These are phyloP conservation scores for Penaeus chinensis DNA, from an alignment of 1,140 invertebrate genomes.

Conservation along the genomic window DNA sequence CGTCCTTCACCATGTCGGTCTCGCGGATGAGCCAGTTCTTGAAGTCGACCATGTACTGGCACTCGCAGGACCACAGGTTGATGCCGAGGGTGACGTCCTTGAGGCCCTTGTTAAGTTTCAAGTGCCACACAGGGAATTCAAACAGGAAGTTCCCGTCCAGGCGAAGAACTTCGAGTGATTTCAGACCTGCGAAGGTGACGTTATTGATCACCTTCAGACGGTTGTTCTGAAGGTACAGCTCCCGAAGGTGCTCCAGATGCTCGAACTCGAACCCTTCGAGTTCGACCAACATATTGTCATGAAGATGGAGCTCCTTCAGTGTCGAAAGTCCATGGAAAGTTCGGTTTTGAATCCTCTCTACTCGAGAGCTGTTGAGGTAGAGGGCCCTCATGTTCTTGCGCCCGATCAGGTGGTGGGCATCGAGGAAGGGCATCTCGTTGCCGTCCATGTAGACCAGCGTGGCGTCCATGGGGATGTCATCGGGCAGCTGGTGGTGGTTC, in stretches of 20 bases:
- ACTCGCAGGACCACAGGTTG: slow-evolving; percentile 91
- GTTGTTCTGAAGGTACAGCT: slow-evolving; percentile 91
- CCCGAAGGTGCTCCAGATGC: slow-evolving; percentile 81
- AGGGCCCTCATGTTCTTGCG: slow-evolving; percentile 88
- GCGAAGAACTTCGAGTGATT: slow-evolving; percentile 82
- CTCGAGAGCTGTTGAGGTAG: slow-evolving; percentile 86
- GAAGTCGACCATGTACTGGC: slow-evolving; percentile 87
- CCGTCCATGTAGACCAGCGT: slow-evolving; percentile 92
- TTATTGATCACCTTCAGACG: slow-evolving; percentile 82
- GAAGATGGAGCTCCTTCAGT: slow-evolving; percentile 84
- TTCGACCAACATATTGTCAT: slow-evolving; percentile 83
- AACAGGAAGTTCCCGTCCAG: slow-evolving; percentile 87
- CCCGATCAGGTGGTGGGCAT: slow-evolving; percentile 91
- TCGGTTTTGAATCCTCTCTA: slow-evolving; percentile 89
- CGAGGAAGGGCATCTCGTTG: slow-evolving; percentile 84
- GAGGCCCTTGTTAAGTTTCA: slow-evolving; percentile 79
- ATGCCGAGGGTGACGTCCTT: slow-evolving; percentile 79
- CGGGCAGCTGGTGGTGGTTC: slow-evolving; percentile 80
- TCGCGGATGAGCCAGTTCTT: slow-evolving; percentile 83
- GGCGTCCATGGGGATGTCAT: slow-evolving; percentile 91
- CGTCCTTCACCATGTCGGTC: slow-evolving; percentile 70
- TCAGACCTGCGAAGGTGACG: slow-evolving; percentile 81
- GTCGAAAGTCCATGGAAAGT: slow-evolving; percentile 90
- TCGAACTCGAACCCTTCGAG: slow-evolving; percentile 92
- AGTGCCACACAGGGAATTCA: slow-evolving; percentile 85